These are phyloP conservation scores for Branchellion lobata DNA, from an alignment of 2,888 invertebrate genomes.

Conservation along the genomic window DNA sequence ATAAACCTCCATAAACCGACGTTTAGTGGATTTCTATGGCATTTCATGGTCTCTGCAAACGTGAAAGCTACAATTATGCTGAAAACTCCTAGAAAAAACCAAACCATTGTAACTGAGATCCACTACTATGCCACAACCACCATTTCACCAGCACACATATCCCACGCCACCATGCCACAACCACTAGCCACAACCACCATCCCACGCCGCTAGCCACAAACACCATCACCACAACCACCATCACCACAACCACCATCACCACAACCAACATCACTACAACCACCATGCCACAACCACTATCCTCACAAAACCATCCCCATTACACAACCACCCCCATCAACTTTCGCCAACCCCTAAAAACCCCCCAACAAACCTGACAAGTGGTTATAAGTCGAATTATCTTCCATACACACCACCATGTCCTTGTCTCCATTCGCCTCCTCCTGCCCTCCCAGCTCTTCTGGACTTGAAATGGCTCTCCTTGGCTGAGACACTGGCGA, in stretches of 20 bases:
- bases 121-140: too few species aligned
- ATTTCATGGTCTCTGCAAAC: too few species aligned
- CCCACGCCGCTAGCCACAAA: too few species aligned
- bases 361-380: background rate
- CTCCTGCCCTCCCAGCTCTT: conserved; percentile 52
- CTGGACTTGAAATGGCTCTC: conserved; percentile 55
- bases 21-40: too few species aligned
- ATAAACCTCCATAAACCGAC: too few species aligned
- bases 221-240: background rate
- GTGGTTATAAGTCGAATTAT: background rate
- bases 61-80: too few species aligned
- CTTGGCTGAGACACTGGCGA: conserved; percentile 68
- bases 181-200: too few species aligned
- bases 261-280: background rate
- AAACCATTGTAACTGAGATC: too few species aligned
- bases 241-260: background rate
- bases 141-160: too few species aligned
- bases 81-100: too few species aligned
- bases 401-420: background rate
- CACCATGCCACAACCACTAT: background rate
- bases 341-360: background rate
- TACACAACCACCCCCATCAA: conserved; percentile 32
- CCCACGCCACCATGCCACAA: too few species aligned
- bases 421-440: conserved; percentile 43
- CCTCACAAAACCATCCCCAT: conserved; percentile 26